A percentile compares a stretch with the other conserved stretches of the same genome.
Evolutionary conservation across 2,888 invertebrate genomes (phyloP).

Genomic region (Spatulosminthurus flaviceps): DNA sequence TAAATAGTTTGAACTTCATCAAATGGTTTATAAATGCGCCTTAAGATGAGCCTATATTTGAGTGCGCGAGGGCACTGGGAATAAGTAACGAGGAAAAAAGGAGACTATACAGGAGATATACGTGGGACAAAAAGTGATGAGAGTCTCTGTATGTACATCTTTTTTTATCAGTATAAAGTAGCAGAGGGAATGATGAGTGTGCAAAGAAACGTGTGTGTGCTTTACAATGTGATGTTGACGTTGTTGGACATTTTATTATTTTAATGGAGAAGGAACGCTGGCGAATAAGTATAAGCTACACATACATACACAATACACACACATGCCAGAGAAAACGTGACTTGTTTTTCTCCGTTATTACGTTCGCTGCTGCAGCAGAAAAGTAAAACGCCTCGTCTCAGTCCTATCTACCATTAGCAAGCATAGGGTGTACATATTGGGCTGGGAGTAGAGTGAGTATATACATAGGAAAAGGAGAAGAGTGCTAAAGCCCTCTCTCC

Average conservation of each 20-base stretch:
- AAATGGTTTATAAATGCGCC: no score
- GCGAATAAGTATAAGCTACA: no score
- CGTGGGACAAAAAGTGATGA: no score
- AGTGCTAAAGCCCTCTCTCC: background rate
- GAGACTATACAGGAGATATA: no score
- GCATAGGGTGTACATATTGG: background rate
- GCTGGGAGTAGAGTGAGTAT: background rate
- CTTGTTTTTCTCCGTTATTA: conserved; percentile 39
- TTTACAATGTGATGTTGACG: no score
- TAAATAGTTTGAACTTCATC: no score
- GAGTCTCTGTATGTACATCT: background rate
- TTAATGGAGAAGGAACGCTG: conserved; percentile 9
- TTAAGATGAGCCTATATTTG: no score
- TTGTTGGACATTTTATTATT: no score
- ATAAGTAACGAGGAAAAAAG: no score
- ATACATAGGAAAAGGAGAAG: background rate
- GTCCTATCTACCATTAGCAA: no score
- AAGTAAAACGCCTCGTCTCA: background rate
- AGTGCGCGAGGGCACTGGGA: no score
- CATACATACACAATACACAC: no score
- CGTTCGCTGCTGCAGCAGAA: background rate
- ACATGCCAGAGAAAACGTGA: conserved; percentile 52
- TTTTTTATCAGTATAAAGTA: background rate
- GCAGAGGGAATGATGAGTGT: background rate
- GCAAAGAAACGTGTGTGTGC: background rate